Percentiles rank a stretch among this genome's conserved stretches.
These are phyloP conservation scores for Terrapene triunguis DNA, from an alignment of 2,113 vertebrate genomes.

Conservation along the genomic window DNA sequence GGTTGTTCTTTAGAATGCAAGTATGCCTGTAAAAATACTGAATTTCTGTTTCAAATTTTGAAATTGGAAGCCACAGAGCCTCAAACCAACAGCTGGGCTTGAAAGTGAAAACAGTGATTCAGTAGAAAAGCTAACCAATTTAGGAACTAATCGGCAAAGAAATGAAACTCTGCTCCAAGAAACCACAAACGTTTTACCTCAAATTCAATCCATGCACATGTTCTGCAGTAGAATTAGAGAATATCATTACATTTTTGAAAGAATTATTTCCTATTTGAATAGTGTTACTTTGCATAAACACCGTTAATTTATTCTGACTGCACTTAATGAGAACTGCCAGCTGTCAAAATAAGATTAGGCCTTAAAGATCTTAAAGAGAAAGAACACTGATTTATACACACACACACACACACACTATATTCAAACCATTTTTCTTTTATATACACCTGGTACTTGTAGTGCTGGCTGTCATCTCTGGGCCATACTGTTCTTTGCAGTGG, in stretches of 20 bases:
- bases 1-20: not conserved
- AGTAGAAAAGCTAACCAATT: not conserved
- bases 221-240: not conserved
- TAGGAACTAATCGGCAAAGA: not conserved
- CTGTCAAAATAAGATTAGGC: not conserved
- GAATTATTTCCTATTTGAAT: not conserved
- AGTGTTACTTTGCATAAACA: not conserved
- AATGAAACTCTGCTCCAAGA: not conserved
- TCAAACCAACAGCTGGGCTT: not conserved
- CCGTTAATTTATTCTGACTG: not conserved
- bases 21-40: not conserved
- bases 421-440: not conserved
- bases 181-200: not conserved
- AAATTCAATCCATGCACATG: not conserved
- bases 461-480: not conserved
- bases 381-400: accelerated
- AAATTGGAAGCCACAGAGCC: not conserved
- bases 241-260: not conserved
- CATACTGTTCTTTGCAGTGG: not conserved
- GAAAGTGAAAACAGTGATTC: not conserved
- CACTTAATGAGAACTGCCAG: not conserved
- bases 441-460: not conserved
- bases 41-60: not conserved
- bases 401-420: not conserved
- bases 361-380: not conserved